Base-by-base conservation (phyloP, 2,888 invertebrate genomes). In the Sarcophaga caerulescens region DNA sequence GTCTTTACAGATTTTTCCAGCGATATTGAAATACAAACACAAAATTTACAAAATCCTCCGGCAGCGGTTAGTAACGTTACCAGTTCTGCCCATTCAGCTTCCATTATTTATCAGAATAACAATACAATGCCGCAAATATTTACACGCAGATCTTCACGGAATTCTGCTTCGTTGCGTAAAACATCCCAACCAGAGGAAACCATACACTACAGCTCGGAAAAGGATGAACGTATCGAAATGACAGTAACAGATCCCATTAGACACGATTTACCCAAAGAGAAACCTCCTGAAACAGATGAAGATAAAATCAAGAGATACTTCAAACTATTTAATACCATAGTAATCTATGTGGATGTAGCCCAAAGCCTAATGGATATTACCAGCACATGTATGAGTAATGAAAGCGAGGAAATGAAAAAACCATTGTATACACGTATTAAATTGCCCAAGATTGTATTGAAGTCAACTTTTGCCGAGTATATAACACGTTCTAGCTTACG, bases 141-240 rank as follows among this genome's bases (percentile, higher is more conserved):
- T 17, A 89, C 89, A 19, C 90, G 90, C 21, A 86, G 84, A 78
- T 85, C 90, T 0, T 91, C 90, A 17, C 89, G 90, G 3, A 91
- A 90, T 78, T 89, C 89, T 0, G 62, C 88, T 44, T 86, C 86
- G 0, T 88, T 89, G 12, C 90, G 92, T 14, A 92, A 90, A 85
- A 88, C 91, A 19, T 90, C 91, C 3, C 89, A 91, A 35, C 93
- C 93, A 0, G 92, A 91, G 73, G 93, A 93, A 88, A 93, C 93
- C 0, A 89, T 93, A 70, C 93, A 93, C 74, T 90, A 91, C 3
- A 93, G 93, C 71, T 93, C 93, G 0, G 93, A 93, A 63, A 91
- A 92, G 1, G 93, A 92, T 63, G 93, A 93, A 62, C 91, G 90
- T 84, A 63, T 89, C 63, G 65, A 87, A 60, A 52, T 81, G 8